Evolutionary conservation across 2,888 invertebrate genomes (phyloP).

Genomic region (Hoplodrina blanda): DNA sequence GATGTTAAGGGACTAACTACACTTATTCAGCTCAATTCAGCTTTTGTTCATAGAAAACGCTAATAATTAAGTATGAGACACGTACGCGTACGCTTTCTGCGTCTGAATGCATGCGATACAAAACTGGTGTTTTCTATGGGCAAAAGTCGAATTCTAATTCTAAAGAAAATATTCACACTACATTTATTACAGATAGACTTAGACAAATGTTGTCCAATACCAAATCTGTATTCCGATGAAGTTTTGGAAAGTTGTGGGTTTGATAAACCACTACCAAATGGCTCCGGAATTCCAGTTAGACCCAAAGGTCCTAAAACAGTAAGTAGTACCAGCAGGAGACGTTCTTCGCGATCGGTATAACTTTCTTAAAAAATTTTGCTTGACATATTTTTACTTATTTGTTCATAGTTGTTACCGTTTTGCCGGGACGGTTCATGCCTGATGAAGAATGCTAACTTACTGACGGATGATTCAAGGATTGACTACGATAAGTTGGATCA

Average conservation of each 20-base stretch:
- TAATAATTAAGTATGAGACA: too few species aligned
- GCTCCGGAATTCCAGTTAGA: neutral
- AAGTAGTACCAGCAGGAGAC: neutral
- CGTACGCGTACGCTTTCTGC: too few species aligned
- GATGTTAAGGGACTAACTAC: neutral
- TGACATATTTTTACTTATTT: neutral
- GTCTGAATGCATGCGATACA: too few species aligned
- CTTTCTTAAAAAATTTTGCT: too few species aligned
- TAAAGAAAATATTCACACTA: neutral
- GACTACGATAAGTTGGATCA: slow-evolving; percentile 68
- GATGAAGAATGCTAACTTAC: slow-evolving; percentile 72
- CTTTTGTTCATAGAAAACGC: too few species aligned
- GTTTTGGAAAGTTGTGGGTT: slow-evolving; percentile 28
- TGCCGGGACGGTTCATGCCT: slow-evolving; percentile 68
- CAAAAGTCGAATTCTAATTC: too few species aligned
- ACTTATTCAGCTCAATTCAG: too few species aligned
- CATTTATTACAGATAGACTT: slow-evolving; percentile 25
- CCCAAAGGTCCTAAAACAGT: slow-evolving; percentile 2
- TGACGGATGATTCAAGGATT: slow-evolving; percentile 69
- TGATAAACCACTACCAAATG: neutral
- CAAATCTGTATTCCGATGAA: slow-evolving; percentile 33
- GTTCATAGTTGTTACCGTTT: slow-evolving; percentile 10
- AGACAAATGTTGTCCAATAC: slow-evolving; percentile 44
- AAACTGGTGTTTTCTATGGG: too few species aligned
- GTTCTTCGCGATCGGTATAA: neutral